Conservation (phyloP, 2,797 vertebrate genomes). For the Pelobates cultripes region DNA sequence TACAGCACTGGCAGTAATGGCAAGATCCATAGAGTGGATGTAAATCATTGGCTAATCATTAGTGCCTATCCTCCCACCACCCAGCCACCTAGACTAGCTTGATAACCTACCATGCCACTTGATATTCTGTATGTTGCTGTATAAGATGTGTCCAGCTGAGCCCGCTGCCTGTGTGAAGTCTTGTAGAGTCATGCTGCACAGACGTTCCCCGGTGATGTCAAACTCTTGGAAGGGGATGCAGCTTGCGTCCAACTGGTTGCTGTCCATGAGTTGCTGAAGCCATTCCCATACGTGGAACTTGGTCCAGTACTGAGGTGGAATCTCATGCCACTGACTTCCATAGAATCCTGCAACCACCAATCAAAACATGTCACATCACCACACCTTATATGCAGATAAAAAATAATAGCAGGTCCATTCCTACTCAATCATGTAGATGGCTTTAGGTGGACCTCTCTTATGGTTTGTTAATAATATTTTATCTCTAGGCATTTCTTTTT, state of each 20-base stretch:
- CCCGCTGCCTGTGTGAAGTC: slow-evolving; percentile 90
- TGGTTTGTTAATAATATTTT: no score
- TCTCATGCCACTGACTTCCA: slow-evolving; percentile 85
- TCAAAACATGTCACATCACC: not conserved
- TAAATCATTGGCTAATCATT: no score
- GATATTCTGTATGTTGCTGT: slow-evolving; percentile 87
- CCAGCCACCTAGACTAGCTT: not conserved
- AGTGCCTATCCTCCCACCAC: no score
- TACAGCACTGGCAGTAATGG: no score
- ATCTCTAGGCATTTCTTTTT: no score
- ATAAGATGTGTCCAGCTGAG: slow-evolving; percentile 87
- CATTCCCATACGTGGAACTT: slow-evolving; percentile 99
- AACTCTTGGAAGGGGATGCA: slow-evolving; percentile 94
- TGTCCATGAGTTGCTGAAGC: slow-evolving; percentile 95
- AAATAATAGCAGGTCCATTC: not conserved
- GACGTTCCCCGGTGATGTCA: slow-evolving; percentile 89
- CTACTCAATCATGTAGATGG: no score
- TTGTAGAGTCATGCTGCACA: slow-evolving; percentile 89
- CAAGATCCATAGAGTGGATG: no score
- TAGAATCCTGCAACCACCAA: slow-evolving; percentile 71
- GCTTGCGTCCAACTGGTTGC: slow-evolving; percentile 91
- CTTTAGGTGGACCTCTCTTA: no score
- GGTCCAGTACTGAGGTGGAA: slow-evolving; percentile 93
- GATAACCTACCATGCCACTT: slow-evolving; percentile 84
- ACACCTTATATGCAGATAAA: not conserved